Percentiles rank a stretch among this genome's conserved stretches.
These are phyloP conservation scores for Naso thynnoides DNA, from an alignment of 2,797 vertebrate species.

Conservation along the genomic window DNA sequence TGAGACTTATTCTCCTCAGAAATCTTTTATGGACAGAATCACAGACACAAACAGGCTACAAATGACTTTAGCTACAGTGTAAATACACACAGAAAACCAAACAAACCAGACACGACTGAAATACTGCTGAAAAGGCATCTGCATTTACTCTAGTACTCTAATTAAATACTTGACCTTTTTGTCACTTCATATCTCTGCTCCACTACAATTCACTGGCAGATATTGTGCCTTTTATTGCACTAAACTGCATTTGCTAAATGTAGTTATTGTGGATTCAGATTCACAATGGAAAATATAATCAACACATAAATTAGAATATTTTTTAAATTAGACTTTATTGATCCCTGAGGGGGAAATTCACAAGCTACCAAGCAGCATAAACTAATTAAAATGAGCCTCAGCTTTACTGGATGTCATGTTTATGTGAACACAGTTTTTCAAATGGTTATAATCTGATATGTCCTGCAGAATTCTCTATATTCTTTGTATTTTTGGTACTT, in stretches of 20 bases:
- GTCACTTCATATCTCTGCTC: not conserved
- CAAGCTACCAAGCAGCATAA: not conserved
- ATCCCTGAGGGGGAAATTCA: not conserved
- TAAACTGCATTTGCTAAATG: not conserved
- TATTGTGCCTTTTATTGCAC: not conserved
- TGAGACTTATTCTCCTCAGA: not conserved
- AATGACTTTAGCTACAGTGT: conserved; percentile 5
- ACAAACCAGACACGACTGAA: not conserved
- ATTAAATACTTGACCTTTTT: not conserved
- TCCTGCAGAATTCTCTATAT: too few species aligned
- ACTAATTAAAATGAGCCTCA: not conserved
- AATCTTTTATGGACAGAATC: not conserved
- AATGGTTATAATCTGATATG: not conserved
- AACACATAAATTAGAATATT: not conserved
- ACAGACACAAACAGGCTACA: not conserved
- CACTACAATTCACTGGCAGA: not conserved
- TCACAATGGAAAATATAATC: not conserved
- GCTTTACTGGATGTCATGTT: too few species aligned
- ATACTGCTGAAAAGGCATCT: not conserved
- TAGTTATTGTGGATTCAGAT: not conserved
- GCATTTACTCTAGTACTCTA: not conserved
- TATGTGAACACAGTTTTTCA: too few species aligned
- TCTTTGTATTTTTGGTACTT: not conserved
- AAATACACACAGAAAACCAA: not conserved
- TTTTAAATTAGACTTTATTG: not conserved